Evolutionary conservation across 2,113 vertebrate species (phyloP), one percentile per base, ranked within the genome.

Genomic region (Ovibos moschatus): DNA sequence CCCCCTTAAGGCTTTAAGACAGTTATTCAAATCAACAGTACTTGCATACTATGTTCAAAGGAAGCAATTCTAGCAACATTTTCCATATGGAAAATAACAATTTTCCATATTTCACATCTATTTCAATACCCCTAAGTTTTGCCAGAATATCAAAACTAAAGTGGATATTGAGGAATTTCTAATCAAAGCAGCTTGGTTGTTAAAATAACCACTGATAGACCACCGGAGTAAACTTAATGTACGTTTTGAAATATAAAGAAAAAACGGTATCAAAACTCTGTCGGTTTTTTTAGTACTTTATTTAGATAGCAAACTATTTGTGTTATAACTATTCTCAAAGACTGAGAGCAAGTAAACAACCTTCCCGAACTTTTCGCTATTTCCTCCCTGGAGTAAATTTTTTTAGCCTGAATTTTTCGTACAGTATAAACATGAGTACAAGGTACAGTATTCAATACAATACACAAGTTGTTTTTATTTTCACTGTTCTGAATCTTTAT

Each of bases 211-310:
- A 94, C 0, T 81, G 60, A 33, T 23, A 86, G 78, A 57, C 4
- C 19, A 86, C 19, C 5, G 79, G 11, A 87, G 84, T 81, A 74
- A 96, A 84, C 47, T 64, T 74, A 58, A 94, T 81, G 16, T 55
- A 55, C 81, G 57, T 30, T 90, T 33, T 57, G 47, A 85, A 78
- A 86, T 40, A 14, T 33, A 89, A 95, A 86, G n/a, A 11, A 91
- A 79, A 57, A 62, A 50, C 2, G 8, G n/a, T 28, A 85, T 4
- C 33, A 89, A 88, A 95, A 98, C 85, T 96, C 83, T 94, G 95
- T 95, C 94, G 51, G 71, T 87, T 85, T 82, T 97, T 82, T 74
- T 64, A 93, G 8, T 97, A 97, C 89, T 97, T 98, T 91, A 92
- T 96, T 94, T 57, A 64, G 33, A 23, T 87, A 91, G 58, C 36